Base-by-base conservation (phyloP, 1,140 invertebrate species). In the Euura lappo region DNA sequence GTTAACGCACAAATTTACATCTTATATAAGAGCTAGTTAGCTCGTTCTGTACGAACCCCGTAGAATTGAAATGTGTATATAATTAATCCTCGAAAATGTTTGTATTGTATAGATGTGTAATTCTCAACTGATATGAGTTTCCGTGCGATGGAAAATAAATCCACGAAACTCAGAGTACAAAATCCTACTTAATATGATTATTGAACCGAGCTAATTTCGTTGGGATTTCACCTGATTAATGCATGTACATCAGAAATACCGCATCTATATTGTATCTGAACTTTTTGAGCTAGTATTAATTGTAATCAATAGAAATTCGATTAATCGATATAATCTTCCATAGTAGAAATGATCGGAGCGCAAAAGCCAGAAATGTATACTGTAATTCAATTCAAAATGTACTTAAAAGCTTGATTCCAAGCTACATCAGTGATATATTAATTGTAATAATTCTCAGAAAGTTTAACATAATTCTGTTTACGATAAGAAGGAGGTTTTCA, bases 341-440 rank as follows among this genome's bases (percentile, higher is more conserved):
- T 60, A 60, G 51, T 0, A n/a, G 13, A 60, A 60, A 60, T 11
- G 2, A 11, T 60, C 3, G 10, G 10, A 60, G 51, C 10, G 13
- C 13, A 8, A 60, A 60, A 60, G 51, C 51, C 51, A 60, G 8
- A 11, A 60, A 60, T 8, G 28, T 28, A 60, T 60, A 60, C 10
- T 60, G 51, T 5, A 60, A 60, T 60, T 60, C 3, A 60, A 60
- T n/a, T n/a, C n/a, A n/a, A n/a, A n/a, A 75, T 82, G 79, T 82
- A 80, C 80, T 81, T 81, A 80, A 78, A 74, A 78, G 76, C 75
- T 78, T 78, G 72, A 76, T 28, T 76, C 71, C 69, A 73, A 76
- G 64, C 75, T 75, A 73, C 77, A 80, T 72, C 75, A 77, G 78
- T 79, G 77, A 77, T 81, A 79, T 71, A 75, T 79, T 80, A 78